Evolutionary conservation across 2,888 invertebrate species (phyloP), one percentile per base, ranked within the genome.

Genomic region (Cephonodes hylas): DNA sequence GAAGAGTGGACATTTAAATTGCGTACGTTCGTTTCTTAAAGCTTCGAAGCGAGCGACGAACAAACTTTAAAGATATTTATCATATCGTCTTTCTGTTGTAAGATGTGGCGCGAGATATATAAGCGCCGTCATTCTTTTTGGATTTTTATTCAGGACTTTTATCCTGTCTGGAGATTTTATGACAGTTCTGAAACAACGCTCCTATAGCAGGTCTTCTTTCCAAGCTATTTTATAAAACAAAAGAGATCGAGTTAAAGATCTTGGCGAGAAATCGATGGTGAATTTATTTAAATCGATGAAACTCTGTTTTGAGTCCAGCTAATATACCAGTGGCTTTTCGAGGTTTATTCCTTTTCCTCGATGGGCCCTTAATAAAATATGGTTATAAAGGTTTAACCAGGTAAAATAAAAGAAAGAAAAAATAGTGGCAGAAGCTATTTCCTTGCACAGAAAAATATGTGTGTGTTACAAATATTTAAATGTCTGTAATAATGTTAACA

Each of bases 11-110:
- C 72, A 72, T 75, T 75, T 76, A 82, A 85, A 84, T 86, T 82
- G 85, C 81, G 75, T 83, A 80, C 75, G 75, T 80, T 76, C 78
- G 76, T 80, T 81, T 80, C 79, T 81, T 81, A 86, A 84, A 85
- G 81, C 81, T 71, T 73, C 76, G 76, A 73, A 78, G 76, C 73
- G 77, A 77, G 79, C 73, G 71, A 69, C 66, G 74, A 75, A 79
- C 81, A 82, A 85, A 84, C 77, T 86, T 86, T 84, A 78, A 74
- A 83, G 85, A 86, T 83, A 85, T 86, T 86, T 84, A 87, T 86
- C 86, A 86, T 84, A 85, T 82, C 77, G 80, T 79, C 79, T 78
- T 78, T 77, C 77, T 48, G 48, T 48, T 48, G 48, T 48, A 48
- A 48, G 25, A 48, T 48, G 15, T 23, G 25, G 27, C 48, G 8